These are phyloP conservation scores for Apis dorsata DNA, from an alignment of 1,140 invertebrate genomes.

Conservation along the genomic window DNA sequence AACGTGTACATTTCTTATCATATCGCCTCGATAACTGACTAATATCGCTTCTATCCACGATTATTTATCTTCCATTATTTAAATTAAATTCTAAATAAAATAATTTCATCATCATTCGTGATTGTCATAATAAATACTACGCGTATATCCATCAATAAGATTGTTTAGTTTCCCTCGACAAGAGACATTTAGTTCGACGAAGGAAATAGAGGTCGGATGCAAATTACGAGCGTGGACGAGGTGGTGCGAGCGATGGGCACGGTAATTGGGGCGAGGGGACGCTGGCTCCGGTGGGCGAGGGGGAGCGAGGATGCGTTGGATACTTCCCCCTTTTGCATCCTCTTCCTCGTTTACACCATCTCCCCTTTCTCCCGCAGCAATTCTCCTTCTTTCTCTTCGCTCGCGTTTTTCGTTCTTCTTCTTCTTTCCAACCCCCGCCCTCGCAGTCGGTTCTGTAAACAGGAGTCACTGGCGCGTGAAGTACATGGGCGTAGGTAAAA, in stretches of 20 bases:
- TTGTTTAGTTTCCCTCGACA: neutral
- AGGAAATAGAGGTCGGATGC: conserved; percentile 66
- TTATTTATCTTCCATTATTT: too few relatives aligned
- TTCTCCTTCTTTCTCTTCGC: conserved; percentile 27
- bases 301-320: conserved; percentile 36
- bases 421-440: neutral
- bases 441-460: conserved; percentile 30
- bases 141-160: too few relatives aligned
- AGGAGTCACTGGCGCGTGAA: conserved; percentile 51
- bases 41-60: too few relatives aligned
- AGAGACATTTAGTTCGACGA: conserved; percentile 23
- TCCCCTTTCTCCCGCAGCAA: neutral
- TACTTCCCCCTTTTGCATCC: conserved; percentile 38
- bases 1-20: neutral
- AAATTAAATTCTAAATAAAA: too few relatives aligned
- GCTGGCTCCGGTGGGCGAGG: conserved; percentile 27
- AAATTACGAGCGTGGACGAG: conserved; percentile 60
- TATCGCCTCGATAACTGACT: neutral
- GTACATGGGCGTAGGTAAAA: conserved; percentile 31
- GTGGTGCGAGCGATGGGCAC: conserved; percentile 51
- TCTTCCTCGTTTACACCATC: conserved; percentile 43
- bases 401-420: conserved; percentile 18
- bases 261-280: conserved; percentile 65
- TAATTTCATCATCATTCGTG: neutral
- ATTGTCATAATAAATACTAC: too few relatives aligned